Evolutionary conservation across 2,888 invertebrate genomes (phyloP), one percentile per base, ranked within the genome.

Genomic region (Lasioglossum zephyrum): DNA sequence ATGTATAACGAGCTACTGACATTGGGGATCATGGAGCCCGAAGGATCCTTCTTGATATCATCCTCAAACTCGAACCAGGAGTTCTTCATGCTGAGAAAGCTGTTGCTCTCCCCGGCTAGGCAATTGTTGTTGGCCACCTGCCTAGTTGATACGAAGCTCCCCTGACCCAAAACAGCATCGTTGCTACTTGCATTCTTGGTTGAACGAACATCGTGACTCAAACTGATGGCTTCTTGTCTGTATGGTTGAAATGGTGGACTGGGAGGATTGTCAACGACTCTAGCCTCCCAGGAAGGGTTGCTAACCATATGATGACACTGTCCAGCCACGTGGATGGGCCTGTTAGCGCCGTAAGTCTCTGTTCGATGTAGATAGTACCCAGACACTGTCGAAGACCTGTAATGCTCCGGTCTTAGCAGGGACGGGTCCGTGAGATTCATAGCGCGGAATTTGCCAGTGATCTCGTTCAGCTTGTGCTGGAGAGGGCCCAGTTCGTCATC

Each of bases 401-500:
- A 78, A 5, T 73, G 57, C 6, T 11, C 31, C 11, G 63, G 76
- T 9, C 73, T 75, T 1, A 22, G 2, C 49, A 36, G 26, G 11
- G 73, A 26, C n/a, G 81, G 73, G 8, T 77, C 79, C 9, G 86
- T 85, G 1, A 92, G 57, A 44, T 87, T 87, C 13, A 93, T 73
- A 6, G 92, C 92, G 11, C 89, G 87, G 39, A 90, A 81, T 60
- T 91, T 90, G 11, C 90, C 90, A 13, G 85, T 80, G 16, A 93
- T 87, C 83, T 92, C 90, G 84, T 87, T 92, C 60, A 93, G 84
- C 66, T 91, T 86, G 26, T 84, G 88, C 66, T 85, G 88, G 26
- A 93, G 80, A 0, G 92, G 93, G 0, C 87, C 82, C 1, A 93
- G 76, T 77, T 93, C 93, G 22, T 86, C 82, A 16, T 92, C 90